Base-by-base conservation (phyloP, 1,140 invertebrate genomes). In the Drosophila lini region DNA sequence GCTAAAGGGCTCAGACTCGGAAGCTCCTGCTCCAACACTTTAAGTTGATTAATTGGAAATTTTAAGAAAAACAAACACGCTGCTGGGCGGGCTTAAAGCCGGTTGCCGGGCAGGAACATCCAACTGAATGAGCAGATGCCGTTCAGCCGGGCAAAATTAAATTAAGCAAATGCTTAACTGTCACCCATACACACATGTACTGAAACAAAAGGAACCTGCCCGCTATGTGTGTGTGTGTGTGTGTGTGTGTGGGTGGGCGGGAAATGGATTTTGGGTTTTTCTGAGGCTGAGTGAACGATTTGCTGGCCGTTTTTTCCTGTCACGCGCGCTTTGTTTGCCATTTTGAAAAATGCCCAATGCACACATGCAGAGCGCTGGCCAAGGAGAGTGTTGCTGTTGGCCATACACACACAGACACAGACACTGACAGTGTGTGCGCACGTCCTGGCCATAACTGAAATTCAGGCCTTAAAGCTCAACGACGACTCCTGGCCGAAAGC, bases 81-180 rank as follows among this genome's bases (percentile, higher is more conserved):
- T 65, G 70, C 60, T 40, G 7, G 9, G n/a, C 15, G 25, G 36
- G 28, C 22, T 40, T 22, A 42, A 63, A 59, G 34, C n/a, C 11
- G 0, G 9, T 11, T 11, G n/a, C 9, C 19, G 19, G n/a, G 40
- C 16, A 10, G n/a, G 16, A 22, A 41, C 1, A 47, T 47, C 2
- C 55, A 22, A 28, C 40, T 60, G 41, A 56, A 56, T n/a, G 56
- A 34, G 65, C 50, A 56, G 58, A 44, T 61, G 50, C 64, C 74
- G 74, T 55, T 77, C 63, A 77, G 63, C 25, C 52, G 56, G 38
- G 50, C 40, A 25, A 78, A 78, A 78, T 78, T 78, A 77, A 78
- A 77, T 78, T 77, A 78, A 78, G 74, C 74, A 78, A 78, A 78
- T 77, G 74, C 74, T 69, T 59, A 77, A 76, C 73, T 76, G 62